Conservation (phyloP, 1,140 invertebrate genomes). For the Probaryconus sp. region DNA sequence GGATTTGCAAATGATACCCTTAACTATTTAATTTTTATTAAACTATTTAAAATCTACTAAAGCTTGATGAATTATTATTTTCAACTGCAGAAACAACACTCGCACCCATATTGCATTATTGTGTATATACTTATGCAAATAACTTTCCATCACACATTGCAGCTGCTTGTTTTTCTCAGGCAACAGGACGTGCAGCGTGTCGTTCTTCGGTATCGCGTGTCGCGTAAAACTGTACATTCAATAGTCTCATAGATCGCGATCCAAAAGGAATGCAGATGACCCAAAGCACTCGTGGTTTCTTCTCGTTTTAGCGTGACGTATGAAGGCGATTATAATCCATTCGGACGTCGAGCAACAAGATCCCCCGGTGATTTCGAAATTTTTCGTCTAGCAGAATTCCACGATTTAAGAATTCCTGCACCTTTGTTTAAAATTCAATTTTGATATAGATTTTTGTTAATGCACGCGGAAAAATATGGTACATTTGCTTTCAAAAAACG, state of each 20-base stretch:
- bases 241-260: conserved; percentile 34
- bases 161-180: conserved; percentile 28
- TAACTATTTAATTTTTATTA: too few relatives aligned
- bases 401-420: conserved; percentile 5
- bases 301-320: conserved; percentile 22
- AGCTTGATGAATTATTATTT: conserved; percentile 44
- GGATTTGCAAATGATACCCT: too few relatives aligned
- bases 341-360: conserved; percentile 1
- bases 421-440: conserved; percentile 46
- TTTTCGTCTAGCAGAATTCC: conserved; percentile 34
- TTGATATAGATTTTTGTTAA: conserved; percentile 31
- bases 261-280: conserved; percentile 41
- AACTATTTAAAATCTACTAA: conserved; percentile 23
- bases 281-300: conserved; percentile 13
- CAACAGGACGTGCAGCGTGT: conserved; percentile 1
- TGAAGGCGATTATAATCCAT: conserved; percentile 39
- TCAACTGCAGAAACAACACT: conserved; percentile 31
- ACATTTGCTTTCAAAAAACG: too few relatives aligned
- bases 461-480: conserved; percentile 31
- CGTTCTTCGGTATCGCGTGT: neutral
- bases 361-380: conserved; percentile 13
- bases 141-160: conserved; percentile 38
- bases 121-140: conserved; percentile 34
- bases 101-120: conserved; percentile 32
- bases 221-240: conserved; percentile 13